Percentiles rank a stretch among this genome's conserved stretches.
These are phyloP conservation scores for Mastomys coucha DNA, from an alignment of 2,113 vertebrate species.

Conservation along the genomic window DNA sequence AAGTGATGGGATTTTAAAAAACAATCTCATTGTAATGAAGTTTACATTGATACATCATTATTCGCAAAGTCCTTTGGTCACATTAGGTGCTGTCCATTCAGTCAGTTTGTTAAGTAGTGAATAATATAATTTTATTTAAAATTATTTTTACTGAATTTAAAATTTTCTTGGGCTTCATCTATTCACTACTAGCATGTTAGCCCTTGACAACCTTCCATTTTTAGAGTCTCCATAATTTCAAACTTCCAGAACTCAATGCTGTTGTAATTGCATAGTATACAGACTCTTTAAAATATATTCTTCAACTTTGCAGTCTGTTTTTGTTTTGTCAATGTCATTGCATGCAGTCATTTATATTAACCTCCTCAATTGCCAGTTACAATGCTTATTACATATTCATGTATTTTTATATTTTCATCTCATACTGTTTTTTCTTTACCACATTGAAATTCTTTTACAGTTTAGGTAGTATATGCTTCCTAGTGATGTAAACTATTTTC, in stretches of 20 bases:
- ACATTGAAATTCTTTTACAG: neutral
- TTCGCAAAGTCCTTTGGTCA: neutral
- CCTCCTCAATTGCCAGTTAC: neutral
- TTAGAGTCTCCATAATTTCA: neutral
- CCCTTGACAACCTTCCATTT: neutral
- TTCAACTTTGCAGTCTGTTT: neutral
- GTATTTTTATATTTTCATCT: constrained; percentile 25
- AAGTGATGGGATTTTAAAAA: no score
- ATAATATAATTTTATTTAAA: neutral
- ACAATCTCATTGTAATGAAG: neutral
- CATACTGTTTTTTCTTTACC: constrained; percentile 7
- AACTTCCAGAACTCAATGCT: neutral
- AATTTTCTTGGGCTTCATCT: neutral
- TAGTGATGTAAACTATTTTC: constrained; percentile 12
- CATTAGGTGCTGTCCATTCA: neutral
- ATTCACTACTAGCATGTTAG: neutral
- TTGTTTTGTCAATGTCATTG: neutral
- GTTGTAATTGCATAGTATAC: neutral
- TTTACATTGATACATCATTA: neutral
- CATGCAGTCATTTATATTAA: neutral
- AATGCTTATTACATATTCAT: neutral
- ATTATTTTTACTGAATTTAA: neutral
- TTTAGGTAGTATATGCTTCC: neutral
- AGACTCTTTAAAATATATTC: neutral
- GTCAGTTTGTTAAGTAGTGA: neutral